Evolutionary conservation across 2,888 invertebrate species (phyloP).

Genomic region (Acanthococcus lagerstroemiae): DNA sequence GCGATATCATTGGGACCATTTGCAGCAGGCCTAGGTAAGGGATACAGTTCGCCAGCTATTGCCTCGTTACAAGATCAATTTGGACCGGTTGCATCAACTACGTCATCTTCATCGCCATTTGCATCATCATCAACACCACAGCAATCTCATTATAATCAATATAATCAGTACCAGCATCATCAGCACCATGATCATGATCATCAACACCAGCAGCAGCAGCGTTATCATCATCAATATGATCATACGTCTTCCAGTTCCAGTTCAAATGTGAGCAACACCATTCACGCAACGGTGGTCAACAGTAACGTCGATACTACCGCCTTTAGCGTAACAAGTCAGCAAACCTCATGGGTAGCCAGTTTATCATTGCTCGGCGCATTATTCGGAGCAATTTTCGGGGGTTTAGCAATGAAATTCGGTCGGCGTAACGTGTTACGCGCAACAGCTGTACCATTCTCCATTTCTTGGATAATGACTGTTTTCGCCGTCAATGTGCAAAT

Average conservation of each 20-base stretch:
- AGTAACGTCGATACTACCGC: conserved; percentile 22
- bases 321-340: conserved; percentile 45
- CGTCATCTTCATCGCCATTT: conserved; percentile 5
- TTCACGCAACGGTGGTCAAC: conserved; percentile 1
- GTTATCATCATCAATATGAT: background rate
- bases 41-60: conserved; percentile 71
- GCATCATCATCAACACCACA: no score
- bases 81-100: background rate
- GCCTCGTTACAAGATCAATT: conserved; percentile 57
- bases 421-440: conserved; percentile 58
- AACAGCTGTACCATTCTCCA: conserved; percentile 63
- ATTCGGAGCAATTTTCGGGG: conserved; percentile 67
- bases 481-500: conserved; percentile 65
- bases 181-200: background rate
- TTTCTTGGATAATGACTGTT: conserved; percentile 72
- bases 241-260: background rate
- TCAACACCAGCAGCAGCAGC: no score
- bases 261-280: no score
- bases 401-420: conserved; percentile 65
- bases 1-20: conserved; percentile 70
- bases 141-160: conserved; percentile 44
- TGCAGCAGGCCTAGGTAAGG: conserved; percentile 68
- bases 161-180: no score
- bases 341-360: conserved; percentile 73
- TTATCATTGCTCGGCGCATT: conserved; percentile 68